These are phyloP conservation scores for Sebastes cheni DNA, from an alignment of 2,797 vertebrate species.

Conservation along the genomic window DNA sequence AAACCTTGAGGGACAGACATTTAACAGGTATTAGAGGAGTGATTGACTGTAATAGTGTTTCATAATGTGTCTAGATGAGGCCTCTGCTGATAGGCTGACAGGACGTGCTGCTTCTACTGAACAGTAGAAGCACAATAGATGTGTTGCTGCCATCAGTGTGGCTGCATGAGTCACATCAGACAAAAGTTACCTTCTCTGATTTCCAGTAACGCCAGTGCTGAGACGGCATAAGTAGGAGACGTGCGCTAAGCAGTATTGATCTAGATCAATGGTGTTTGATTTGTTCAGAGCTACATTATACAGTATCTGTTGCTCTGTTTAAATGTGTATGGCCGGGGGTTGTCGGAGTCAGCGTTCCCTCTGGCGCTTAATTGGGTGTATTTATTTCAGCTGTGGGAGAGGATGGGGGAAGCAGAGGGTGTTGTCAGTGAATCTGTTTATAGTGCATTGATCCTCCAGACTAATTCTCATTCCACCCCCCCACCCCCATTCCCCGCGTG, in stretches of 20 bases:
- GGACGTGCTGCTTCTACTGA: not conserved
- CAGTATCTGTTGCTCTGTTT: conserved; percentile 37
- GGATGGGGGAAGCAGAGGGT: not conserved
- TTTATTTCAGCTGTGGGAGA: conserved; percentile 55
- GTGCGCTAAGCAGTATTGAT: conserved; percentile 10
- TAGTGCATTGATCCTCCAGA: conserved; percentile 59
- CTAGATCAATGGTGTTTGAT: conserved; percentile 32
- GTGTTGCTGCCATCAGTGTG: not conserved
- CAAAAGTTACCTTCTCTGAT: not conserved
- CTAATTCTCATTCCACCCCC: conserved; percentile 57
- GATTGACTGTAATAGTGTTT: conserved; percentile 4
- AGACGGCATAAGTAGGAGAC: not conserved
- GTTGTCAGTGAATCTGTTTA: conserved; percentile 64
- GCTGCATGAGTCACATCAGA: conserved; percentile 4
- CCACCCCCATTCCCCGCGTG: not conserved
- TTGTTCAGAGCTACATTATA: conserved; percentile 6
- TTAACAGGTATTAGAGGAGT: not conserved
- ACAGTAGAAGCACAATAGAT: not conserved
- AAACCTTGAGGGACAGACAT: not conserved
- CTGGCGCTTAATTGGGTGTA: conserved; percentile 57
- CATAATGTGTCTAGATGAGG: not conserved
- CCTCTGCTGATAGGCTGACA: conserved; percentile 9
- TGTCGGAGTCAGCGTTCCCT: conserved; percentile 48
- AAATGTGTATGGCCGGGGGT: conserved; percentile 3
- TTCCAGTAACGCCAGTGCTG: conserved; percentile 2